Evolutionary conservation across 2,113 vertebrate genomes (phyloP).

Genomic region (Ammodytes dubius): DNA sequence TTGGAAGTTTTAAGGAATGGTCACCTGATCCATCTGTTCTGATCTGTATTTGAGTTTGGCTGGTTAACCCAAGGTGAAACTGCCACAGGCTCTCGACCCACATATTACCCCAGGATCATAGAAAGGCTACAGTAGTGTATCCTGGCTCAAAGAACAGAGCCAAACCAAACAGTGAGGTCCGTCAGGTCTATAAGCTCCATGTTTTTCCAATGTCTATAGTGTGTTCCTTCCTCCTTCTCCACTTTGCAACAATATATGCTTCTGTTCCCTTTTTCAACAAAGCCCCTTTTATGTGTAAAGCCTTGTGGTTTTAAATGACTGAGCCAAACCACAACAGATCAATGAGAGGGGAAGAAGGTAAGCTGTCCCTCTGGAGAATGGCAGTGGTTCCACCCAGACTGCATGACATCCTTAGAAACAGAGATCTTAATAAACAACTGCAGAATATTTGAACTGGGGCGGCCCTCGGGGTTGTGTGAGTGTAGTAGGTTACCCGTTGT

Average conservation of each 20-base stretch:
- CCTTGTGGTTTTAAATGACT: conserved; percentile 41
- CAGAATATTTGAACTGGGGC: conserved; percentile 31
- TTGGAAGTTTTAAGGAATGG: conserved; percentile 23
- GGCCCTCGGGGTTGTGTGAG: background rate
- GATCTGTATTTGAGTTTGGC: conserved; percentile 42
- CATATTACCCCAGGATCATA: conserved; percentile 50
- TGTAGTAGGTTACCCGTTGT: background rate
- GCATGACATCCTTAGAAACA: conserved; percentile 28
- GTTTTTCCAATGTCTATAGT: conserved; percentile 51
- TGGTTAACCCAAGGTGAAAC: conserved; percentile 30
- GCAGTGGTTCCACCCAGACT: conserved; percentile 32
- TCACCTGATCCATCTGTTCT: conserved; percentile 50
- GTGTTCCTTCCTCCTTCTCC: conserved; percentile 28
- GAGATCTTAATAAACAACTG: conserved; percentile 21
- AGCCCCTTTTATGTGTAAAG: conserved; percentile 62
- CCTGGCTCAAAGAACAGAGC: conserved; percentile 40
- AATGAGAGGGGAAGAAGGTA: conserved; percentile 25
- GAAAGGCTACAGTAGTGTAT: conserved; percentile 8
- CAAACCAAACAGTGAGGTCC: conserved; percentile 67
- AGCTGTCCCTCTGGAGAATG: conserved; percentile 19
- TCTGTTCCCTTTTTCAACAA: conserved; percentile 54
- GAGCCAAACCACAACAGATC: conserved; percentile 61
- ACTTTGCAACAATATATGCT: conserved; percentile 27
- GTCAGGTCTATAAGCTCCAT: conserved; percentile 28
- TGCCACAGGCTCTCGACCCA: conserved; percentile 20